Evolutionary conservation across 2,888 invertebrate species (phyloP).

Genomic region (Perdita meconis): DNA sequence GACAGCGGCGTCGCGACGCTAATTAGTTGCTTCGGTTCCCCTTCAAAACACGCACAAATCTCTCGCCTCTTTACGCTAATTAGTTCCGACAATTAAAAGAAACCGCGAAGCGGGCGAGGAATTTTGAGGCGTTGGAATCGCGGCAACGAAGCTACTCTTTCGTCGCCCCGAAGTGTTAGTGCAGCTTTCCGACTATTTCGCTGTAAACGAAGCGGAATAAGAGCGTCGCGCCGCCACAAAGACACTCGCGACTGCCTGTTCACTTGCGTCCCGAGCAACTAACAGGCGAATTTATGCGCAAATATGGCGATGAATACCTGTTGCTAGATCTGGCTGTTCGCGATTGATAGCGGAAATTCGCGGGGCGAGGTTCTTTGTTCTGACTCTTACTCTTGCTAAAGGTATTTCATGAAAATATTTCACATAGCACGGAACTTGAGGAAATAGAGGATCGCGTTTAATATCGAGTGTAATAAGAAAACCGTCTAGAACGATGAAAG

Average conservation of each 20-base stretch:
- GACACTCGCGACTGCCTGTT: background rate
- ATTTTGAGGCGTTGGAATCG: conserved; percentile 27
- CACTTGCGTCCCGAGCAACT: conserved; percentile 1
- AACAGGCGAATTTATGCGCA: conserved; percentile 10
- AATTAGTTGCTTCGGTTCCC: too few relatives aligned
- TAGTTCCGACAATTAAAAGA: conserved; percentile 60
- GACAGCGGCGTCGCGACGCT: conserved; percentile 48
- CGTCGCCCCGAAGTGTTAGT: background rate
- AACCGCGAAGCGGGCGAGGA: conserved; percentile 50
- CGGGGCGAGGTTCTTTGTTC: too few relatives aligned
- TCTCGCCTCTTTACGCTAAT: too few relatives aligned
- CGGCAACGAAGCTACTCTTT: background rate
- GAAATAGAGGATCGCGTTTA: too few relatives aligned
- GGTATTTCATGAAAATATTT: too few relatives aligned
- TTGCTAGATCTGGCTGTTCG: background rate
- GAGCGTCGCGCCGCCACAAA: background rate
- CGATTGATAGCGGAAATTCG: background rate
- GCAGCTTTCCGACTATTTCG: background rate
- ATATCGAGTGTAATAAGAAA: too few relatives aligned
- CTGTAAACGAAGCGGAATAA: conserved; percentile 6
- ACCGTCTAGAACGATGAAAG: too few relatives aligned
- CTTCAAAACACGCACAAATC: too few relatives aligned
- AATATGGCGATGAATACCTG: conserved; percentile 9
- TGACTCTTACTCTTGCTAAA: background rate
- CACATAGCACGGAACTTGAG: too few relatives aligned